Conservation (phyloP, 2,888 invertebrate genomes). For the Fragum sueziense region DNA sequence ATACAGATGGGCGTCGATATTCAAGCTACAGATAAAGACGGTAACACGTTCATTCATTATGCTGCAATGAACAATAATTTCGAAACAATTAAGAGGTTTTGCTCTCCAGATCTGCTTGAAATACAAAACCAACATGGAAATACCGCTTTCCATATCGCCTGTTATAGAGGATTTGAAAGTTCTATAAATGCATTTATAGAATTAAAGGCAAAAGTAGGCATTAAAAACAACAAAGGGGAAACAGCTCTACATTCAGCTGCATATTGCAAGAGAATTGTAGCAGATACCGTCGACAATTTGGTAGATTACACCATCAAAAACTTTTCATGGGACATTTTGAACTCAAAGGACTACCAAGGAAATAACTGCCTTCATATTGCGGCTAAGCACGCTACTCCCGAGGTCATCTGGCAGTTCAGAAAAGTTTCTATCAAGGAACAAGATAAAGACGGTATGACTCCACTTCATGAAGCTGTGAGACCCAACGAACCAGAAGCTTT, state of each 20-base stretch:
- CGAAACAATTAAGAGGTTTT: constrained; percentile 65
- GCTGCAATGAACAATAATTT: constrained; percentile 74
- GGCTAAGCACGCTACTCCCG: constrained; percentile 66
- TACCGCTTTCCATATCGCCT: constrained; percentile 79
- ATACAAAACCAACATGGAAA: constrained; percentile 70
- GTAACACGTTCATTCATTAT: constrained; percentile 75
- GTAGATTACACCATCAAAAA: constrained; percentile 75
- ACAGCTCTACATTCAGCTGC: constrained; percentile 76
- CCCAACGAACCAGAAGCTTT: constrained; percentile 65
- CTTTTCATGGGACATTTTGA: constrained; percentile 76
- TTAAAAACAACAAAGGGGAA: constrained; percentile 72
- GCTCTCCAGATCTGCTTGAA: constrained; percentile 61
- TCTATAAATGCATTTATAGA: constrained; percentile 65
- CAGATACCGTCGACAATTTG: constrained; percentile 64
- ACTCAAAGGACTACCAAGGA: constrained; percentile 71
- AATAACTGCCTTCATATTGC: constrained; percentile 79
- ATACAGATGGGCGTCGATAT: constrained; percentile 69
- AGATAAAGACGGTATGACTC: constrained; percentile 67
- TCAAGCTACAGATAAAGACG: constrained; percentile 64
- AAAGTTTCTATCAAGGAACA: constrained; percentile 67
- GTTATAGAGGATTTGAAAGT: constrained; percentile 70
- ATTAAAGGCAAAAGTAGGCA: constrained; percentile 71
- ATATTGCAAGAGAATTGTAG: constrained; percentile 54
- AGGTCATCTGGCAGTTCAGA: constrained; percentile 71
- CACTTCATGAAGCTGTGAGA: constrained; percentile 68